Conservation (phyloP, 2,113 vertebrate species). For the Cariama cristata region DNA sequence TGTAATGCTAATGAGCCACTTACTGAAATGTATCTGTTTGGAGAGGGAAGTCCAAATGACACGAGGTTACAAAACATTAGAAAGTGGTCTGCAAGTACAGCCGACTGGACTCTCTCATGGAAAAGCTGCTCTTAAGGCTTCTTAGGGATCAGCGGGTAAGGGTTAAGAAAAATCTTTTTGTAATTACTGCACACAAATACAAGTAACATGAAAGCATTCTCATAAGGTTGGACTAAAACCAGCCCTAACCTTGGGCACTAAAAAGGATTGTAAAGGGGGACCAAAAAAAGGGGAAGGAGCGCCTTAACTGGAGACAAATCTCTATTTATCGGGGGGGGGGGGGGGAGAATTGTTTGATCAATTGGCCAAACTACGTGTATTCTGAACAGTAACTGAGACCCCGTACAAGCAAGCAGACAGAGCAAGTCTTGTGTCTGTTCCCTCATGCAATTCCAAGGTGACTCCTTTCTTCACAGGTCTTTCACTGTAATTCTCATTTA, state of each 20-base stretch:
- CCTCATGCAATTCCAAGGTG: not conserved
- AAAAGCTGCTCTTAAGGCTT: slow-evolving; percentile 38
- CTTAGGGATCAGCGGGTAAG: slow-evolving; percentile 46
- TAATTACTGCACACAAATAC: slow-evolving; percentile 1
- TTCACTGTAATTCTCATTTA: not conserved
- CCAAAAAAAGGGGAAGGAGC: not conserved
- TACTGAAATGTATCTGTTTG: slow-evolving; percentile 75
- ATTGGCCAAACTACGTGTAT: not conserved
- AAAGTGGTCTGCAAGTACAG: slow-evolving; percentile 53
- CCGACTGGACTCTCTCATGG: slow-evolving; percentile 45
- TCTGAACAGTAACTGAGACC: not conserved
- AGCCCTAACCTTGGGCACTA: not conserved
- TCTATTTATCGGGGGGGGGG: not conserved
- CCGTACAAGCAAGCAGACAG: not conserved
- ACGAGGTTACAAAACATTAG: slow-evolving; percentile 70
- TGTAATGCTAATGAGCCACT: slow-evolving; percentile 79
- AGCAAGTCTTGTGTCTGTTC: not conserved
- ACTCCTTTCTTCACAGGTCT: not conserved
- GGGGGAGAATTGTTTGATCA: not conserved
- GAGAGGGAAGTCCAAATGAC: slow-evolving; percentile 66
- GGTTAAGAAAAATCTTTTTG: slow-evolving; percentile 50
- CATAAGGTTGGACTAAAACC: slow-evolving; percentile 5
- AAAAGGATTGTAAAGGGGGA: not conserved
- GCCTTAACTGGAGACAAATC: not conserved
- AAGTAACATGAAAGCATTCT: slow-evolving; percentile 24